Conservation (phyloP, 1,140 invertebrate genomes). For the Watersipora subatra region DNA sequence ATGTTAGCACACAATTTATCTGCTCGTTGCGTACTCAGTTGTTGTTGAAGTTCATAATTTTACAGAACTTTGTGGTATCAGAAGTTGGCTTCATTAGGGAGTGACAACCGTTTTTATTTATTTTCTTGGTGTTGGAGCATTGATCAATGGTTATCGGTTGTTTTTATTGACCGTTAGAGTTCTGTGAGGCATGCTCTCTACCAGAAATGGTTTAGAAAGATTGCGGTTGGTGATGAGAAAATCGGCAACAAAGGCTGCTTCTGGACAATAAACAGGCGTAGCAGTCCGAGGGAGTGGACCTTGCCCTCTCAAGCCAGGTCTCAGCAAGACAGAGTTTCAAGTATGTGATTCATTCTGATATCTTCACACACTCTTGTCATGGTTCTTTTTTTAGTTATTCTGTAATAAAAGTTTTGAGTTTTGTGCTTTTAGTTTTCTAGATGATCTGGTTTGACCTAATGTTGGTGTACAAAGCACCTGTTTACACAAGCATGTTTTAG, state of each 20-base stretch:
- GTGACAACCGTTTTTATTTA: too few species aligned
- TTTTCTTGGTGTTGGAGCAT: too few species aligned
- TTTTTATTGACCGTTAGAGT: constrained; percentile 21
- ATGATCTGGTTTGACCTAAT: too few species aligned
- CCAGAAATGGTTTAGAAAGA: constrained; percentile 30
- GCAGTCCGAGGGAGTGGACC: constrained; percentile 19
- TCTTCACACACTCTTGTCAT: too few species aligned
- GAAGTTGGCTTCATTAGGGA: too few species aligned
- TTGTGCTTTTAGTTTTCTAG: too few species aligned
- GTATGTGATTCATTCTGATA: too few species aligned
- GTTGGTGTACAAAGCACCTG: too few species aligned
- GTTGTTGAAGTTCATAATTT: neutral
- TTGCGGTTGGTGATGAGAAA: constrained; percentile 15
- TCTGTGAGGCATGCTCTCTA: constrained; percentile 29
- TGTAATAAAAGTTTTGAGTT: too few species aligned
- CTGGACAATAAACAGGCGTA: constrained; percentile 20
- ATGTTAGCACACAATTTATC: neutral
- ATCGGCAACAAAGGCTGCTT: constrained; percentile 26
- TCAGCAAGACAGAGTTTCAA: neutral
- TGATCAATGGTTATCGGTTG: too few species aligned
- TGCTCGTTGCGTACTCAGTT: neutral
- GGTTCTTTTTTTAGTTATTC: too few species aligned
- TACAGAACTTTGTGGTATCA: neutral
- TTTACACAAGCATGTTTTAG: too few species aligned
- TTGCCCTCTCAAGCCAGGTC: constrained; percentile 3